Evolutionary conservation across 1,140 invertebrate genomes (phyloP).

Genomic region (Pogonomyrmex californicus): DNA sequence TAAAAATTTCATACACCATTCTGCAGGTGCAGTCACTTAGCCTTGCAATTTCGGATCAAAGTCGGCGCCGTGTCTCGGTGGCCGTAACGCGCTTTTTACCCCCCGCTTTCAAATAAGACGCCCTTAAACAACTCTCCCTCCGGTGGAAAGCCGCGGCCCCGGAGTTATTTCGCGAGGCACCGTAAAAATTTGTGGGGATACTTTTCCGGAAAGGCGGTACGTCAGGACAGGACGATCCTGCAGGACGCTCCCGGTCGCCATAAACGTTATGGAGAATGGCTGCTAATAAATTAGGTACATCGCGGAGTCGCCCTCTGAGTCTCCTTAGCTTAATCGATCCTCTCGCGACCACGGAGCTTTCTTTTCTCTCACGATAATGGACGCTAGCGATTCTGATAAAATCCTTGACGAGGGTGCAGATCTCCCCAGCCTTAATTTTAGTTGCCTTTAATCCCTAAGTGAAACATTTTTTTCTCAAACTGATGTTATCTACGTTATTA

Average conservation of each 20-base stretch:
- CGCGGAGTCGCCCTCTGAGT: constrained; percentile 29
- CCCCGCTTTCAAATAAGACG: constrained; percentile 23
- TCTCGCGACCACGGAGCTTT: constrained; percentile 37
- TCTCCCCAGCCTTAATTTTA: constrained; percentile 23
- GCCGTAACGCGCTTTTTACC: constrained; percentile 61
- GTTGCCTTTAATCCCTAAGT: constrained; percentile 12
- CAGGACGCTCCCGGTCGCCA: constrained; percentile 47
- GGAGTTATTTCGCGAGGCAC: constrained; percentile 63
- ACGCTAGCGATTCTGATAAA: constrained; percentile 42
- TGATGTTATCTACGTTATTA: background rate
- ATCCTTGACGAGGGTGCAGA: constrained; percentile 37
- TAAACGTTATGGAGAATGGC: constrained; percentile 70
- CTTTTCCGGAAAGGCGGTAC: constrained; percentile 60
- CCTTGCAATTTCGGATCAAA: constrained; percentile 65
- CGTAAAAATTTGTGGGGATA: constrained; percentile 73
- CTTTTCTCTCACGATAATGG: constrained; percentile 51
- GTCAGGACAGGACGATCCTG: constrained; percentile 58
- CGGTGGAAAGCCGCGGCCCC: constrained; percentile 33
- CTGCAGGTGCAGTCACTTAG: constrained; percentile 67
- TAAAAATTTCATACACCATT: constrained; percentile 66
- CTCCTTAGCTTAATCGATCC: constrained; percentile 55
- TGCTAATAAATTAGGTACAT: constrained; percentile 71
- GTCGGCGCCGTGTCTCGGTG: constrained; percentile 43
- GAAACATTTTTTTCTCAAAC: background rate
- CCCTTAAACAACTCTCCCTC: constrained; percentile 45